Base-by-base conservation (phyloP, 2,797 vertebrate genomes). In the Alcedo quadribrachys region DNA sequence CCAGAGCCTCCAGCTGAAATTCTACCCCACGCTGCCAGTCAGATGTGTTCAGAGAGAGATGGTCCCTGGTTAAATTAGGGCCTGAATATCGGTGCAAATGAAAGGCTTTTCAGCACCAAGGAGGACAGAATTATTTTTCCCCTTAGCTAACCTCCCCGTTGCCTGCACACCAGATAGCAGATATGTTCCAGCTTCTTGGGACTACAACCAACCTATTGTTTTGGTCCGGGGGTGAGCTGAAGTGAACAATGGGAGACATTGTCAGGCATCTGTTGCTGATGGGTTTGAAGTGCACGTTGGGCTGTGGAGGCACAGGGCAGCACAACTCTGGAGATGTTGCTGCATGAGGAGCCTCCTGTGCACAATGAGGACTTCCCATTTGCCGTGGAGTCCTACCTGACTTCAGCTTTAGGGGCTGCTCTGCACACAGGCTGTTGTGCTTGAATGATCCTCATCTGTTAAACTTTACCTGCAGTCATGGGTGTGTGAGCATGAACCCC, bases 71-170 rank as follows among this genome's bases (percentile, higher is more conserved):
- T 74, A 54, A 75, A 53, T 68, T 80, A 82, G 79, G 57, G 84
- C 89, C 66, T 71, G 68, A 65, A 21, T 37, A 22, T 32, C 63
- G 33, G 60, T 22, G 68, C 20, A 48, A 91, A 21, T 76, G 88
- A 88, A 93, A 95, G 78, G 71, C 42, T 93, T 97, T 95, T 95
- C 96, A 97, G 84, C 95, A 95, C 92, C 94, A 53, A 73, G 93
- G 89, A 94, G 85, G 87, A 81, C 91, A 83, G 94, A 87, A 93
- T 94, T 91, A 80, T 67, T 92, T 85, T 73, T 87, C 84, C 83
- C 87, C 85, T 75, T 51, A 87, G 87, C 76, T 85, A 83, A 80
- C 93, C 95, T 96, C 80, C 62, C 70, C 25, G 58, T 74, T 92
- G 87, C 93, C 75, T 48, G 80, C 55, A 15, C 77, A 46, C 54